phyloP scores from a whole-genome alignment of 2,888 invertebrate species.

The Cyclophora punctaria region DNA sequence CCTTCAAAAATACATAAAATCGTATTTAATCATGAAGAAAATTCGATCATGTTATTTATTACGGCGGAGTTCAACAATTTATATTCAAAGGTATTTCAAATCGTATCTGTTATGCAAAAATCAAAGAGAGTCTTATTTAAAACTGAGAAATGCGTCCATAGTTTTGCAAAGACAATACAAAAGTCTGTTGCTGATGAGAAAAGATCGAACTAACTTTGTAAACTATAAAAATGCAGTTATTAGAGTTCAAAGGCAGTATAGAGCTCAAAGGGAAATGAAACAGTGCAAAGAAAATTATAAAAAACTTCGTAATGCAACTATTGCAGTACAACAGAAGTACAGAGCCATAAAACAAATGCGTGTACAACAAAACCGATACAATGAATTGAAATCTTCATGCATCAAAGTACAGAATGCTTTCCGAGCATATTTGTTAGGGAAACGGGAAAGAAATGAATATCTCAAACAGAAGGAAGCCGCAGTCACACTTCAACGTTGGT shows the following conservation, averaged over 20 bases:
- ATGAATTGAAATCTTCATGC: constrained; percentile 36
- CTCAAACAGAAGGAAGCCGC: constrained; percentile 41
- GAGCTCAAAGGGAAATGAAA: constrained; percentile 43
- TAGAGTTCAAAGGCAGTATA: constrained; percentile 48
- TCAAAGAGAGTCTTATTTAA: constrained; percentile 23
- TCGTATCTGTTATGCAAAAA: constrained; percentile 23
- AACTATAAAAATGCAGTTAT: constrained; percentile 30
- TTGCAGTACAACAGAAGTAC: constrained; percentile 55
- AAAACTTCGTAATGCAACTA: constrained; percentile 34
- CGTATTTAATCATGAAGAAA: constrained; percentile 40
- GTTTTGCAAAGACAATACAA: constrained; percentile 54
- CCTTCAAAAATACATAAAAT: constrained; percentile 68
- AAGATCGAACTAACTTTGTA: constrained; percentile 30
- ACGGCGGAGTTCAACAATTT: constrained; percentile 34
- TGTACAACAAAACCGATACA: constrained; percentile 33
- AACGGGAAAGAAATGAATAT: constrained; percentile 36
- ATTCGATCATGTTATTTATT: constrained; percentile 29
- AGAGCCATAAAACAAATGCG: constrained; percentile 51
- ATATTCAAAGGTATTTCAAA: constrained; percentile 29
- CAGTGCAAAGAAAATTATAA: constrained; percentile 27
- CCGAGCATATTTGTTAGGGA: constrained; percentile 42
- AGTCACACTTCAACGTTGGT: constrained; percentile 63
- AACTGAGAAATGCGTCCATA: constrained; percentile 29
- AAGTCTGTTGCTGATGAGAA: constrained; percentile 45
- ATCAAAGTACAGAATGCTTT: constrained; percentile 53